Conservation (phyloP, 2,888 invertebrate species). For the Endomychus coccineus region DNA sequence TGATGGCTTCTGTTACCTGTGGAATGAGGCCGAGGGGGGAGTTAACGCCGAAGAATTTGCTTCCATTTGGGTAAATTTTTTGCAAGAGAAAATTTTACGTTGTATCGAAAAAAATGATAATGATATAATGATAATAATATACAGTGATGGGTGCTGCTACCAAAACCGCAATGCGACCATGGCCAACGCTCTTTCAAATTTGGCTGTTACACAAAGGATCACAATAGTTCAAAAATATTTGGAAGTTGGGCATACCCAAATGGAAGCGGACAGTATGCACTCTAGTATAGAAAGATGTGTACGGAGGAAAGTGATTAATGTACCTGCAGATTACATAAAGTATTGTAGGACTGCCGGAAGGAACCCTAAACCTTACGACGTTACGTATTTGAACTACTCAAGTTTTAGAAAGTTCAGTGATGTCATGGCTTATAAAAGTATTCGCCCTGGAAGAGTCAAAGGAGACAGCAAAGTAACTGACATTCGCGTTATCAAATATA, state of each 20-base stretch:
- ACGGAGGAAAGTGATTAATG: constrained; percentile 17
- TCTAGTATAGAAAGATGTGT: constrained; percentile 23
- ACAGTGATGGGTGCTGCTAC: constrained; percentile 28
- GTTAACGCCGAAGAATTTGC: constrained; percentile 20
- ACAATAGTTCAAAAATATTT: constrained; percentile 28
- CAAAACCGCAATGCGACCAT: constrained; percentile 29
- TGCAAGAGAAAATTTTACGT: constrained; percentile 1
- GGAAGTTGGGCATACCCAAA: constrained; percentile 30
- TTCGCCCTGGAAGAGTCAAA: too few species aligned
- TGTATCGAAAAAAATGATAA: constrained; percentile 1
- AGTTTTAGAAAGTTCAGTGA: too few species aligned
- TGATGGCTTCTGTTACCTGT: constrained; percentile 20
- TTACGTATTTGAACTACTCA: too few species aligned
- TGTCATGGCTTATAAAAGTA: too few species aligned
- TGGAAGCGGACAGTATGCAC: constrained; percentile 30
- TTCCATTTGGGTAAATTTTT: constrained; percentile 16
- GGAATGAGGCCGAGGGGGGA: constrained; percentile 23
- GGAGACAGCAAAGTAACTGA: too few species aligned
- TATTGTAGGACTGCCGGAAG: constrained; percentile 21
- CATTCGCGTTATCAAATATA: too few species aligned
- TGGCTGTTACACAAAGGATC: constrained; percentile 18
- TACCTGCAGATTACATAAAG: constrained; percentile 21
- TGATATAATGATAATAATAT: constrained; percentile 21
- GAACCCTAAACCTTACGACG: too few species aligned
- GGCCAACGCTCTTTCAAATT: constrained; percentile 26